Conservation (phyloP, 2,797 vertebrate genomes). For the Hypotaenidia philippensis region DNA sequence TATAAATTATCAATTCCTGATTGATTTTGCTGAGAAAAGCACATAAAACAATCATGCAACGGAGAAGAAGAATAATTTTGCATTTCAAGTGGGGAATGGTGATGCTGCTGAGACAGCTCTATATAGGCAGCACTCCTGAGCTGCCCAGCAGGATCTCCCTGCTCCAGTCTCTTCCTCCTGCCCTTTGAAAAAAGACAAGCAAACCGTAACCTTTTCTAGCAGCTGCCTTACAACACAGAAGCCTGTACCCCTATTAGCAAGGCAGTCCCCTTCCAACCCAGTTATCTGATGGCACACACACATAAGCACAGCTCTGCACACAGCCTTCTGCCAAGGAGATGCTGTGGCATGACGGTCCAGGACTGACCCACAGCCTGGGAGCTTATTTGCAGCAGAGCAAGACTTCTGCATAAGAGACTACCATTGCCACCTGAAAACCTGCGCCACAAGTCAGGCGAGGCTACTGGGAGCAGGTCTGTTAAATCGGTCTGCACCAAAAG, state of each 20-base stretch:
- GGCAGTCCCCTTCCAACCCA: background rate
- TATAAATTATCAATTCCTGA: slow-evolving; percentile 75
- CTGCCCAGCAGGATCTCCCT: background rate
- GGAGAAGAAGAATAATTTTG: slow-evolving; percentile 55
- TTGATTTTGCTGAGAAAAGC: slow-evolving; percentile 73
- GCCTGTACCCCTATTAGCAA: background rate
- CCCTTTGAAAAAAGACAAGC: background rate
- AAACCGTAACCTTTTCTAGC: background rate
- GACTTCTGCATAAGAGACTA: background rate
- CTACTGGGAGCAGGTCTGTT: background rate
- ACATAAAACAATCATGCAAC: slow-evolving; percentile 41
- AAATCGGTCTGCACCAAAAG: background rate
- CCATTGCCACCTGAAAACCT: background rate
- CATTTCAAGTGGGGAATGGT: background rate
- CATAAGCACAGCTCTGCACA: accelerated
- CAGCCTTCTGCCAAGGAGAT: background rate
- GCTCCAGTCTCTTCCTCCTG: background rate
- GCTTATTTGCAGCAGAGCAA: background rate
- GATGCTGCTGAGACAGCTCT: slow-evolving; percentile 8
- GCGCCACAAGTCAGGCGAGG: background rate
- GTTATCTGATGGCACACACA: background rate
- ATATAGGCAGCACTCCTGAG: background rate
- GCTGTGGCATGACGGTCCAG: accelerated
- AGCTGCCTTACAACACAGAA: background rate
- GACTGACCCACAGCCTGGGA: background rate